Base-by-base conservation (phyloP, 2,113 vertebrate species). In the Mohoua ochrocephala region DNA sequence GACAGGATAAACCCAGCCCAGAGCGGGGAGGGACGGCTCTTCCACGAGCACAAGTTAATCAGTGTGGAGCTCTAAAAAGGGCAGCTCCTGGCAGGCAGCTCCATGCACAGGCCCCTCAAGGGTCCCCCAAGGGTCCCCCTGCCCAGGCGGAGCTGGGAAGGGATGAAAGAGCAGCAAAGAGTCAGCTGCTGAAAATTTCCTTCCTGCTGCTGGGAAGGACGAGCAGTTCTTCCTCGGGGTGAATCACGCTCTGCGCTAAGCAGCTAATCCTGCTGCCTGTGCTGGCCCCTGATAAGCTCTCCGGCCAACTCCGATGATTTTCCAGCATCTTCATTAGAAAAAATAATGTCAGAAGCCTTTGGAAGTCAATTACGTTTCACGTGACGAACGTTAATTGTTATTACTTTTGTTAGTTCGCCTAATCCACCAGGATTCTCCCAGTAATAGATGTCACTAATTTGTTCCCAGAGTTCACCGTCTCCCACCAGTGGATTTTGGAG, bases 261-360 rank as follows among this genome's bases (percentile, higher is more conserved):
- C 71, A 69, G 87, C 87, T 95, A 70, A 97, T 93, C 94, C 84
- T 61, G 75, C 60, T 1, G 60, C 26, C 78, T 86, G 59, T 61
- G 91, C 52, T 83, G 53, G 84, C 49, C 77, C 67, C 85, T 93
- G 93, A 91, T 96, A 95, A 97, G 83, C 88, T 85, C 63, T 79
- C 53, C 4, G 22, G 90, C 56, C 95, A 78, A 18, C 73, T 71
- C 76, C 78, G 91, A 96, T 87, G 52, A 52, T 49, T 92, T 92
- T 61, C 68, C 82, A 91, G 89, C 54, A 28, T 70, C 85, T 91
- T 82, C 68, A 74, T 89, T 78, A 94, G 83, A 67, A 95, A 95
- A 94, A 91, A 92, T 68, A 35, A 71, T 8, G 13, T 94, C 93
- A 94, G 84, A 67, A 79, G 91, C 14, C 5, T 78, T 76, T 92